Base-by-base conservation (phyloP, 1,140 invertebrate species). In the Drosophila fuyamai region DNA sequence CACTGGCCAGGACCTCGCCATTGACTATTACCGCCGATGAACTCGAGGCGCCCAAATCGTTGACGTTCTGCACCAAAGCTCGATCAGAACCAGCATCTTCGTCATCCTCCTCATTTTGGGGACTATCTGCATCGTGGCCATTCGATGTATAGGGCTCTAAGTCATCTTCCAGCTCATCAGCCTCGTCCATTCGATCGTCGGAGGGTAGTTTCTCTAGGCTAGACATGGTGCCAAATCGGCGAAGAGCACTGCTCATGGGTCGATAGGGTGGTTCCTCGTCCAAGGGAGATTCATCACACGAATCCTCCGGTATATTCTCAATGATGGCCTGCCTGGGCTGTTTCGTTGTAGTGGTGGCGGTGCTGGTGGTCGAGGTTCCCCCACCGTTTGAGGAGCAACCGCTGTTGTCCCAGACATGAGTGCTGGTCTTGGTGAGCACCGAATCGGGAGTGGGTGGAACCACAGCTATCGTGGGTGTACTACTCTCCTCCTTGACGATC, bases 391-490 rank as follows among this genome's bases (percentile, higher is more conserved):
- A 57, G 27, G 54, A 44, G 27, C 81, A 79, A 0, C 76, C 70
- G 4, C 62, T 85, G 12, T 92, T 92, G 53, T 92, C 91, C 91
- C 91, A 92, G 6, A 92, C 85, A 77, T 91, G 77, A 0, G 91
- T 92, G 41, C 77, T 76, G 32, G 90, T 92, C 65, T 92, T 92
- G n/a, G 90, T 92, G 4, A 92, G 81, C 18, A 84, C 72, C 1
- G 93, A 94, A 72, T 96, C 95, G 1, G 96, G 96, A 4, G 96
- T 96, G 12, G 96, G 95, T 50, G 96, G 96, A 18, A 96, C 93
- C 29, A 97, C 95, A 13, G 96, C 94, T 81, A 96, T 96, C 90
- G 95, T 95, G 16, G 95, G 95, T 47, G 95, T 92, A 2, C 61
- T 63, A 13, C 12, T 55, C 46, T 8, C 32, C 38, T 53, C 58